Conservation (phyloP, 2,888 invertebrate species). For the Ctena decussata region DNA sequence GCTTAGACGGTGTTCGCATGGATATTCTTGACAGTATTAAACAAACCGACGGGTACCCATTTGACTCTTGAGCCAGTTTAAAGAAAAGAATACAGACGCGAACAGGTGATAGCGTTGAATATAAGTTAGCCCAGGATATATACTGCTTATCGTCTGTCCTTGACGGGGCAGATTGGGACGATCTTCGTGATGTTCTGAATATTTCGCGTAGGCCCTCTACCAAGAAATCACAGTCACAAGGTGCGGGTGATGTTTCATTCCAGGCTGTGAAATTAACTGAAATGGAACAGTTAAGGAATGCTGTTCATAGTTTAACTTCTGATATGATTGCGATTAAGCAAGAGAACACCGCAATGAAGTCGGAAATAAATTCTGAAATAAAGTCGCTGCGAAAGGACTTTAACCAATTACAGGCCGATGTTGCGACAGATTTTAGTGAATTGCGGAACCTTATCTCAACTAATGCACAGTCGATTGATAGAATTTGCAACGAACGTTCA, state of each 20-base stretch:
- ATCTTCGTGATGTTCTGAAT: neutral
- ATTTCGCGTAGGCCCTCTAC: neutral
- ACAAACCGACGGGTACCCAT: neutral
- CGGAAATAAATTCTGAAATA: neutral
- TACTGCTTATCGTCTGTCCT: neutral
- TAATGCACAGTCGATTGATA: neutral
- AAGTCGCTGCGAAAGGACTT: neutral
- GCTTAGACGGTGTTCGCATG: neutral
- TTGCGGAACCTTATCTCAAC: neutral
- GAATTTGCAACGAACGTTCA: neutral
- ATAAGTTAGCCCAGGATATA: neutral
- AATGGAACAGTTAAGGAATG: neutral
- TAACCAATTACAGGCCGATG: neutral
- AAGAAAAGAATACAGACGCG: neutral
- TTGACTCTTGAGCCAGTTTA: neutral
- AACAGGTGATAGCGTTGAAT: neutral
- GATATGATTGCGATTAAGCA: neutral
- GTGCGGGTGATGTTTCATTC: neutral
- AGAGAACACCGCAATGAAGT: neutral
- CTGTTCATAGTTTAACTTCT: neutral
- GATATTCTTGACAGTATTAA: neutral
- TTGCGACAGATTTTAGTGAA: neutral
- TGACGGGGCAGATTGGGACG: constrained; percentile 3
- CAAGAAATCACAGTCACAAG: neutral
- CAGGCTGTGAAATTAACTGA: neutral